phyloP scores from a whole-genome alignment of 2,797 vertebrate genomes.

The Pseudochirops cupreus region DNA sequence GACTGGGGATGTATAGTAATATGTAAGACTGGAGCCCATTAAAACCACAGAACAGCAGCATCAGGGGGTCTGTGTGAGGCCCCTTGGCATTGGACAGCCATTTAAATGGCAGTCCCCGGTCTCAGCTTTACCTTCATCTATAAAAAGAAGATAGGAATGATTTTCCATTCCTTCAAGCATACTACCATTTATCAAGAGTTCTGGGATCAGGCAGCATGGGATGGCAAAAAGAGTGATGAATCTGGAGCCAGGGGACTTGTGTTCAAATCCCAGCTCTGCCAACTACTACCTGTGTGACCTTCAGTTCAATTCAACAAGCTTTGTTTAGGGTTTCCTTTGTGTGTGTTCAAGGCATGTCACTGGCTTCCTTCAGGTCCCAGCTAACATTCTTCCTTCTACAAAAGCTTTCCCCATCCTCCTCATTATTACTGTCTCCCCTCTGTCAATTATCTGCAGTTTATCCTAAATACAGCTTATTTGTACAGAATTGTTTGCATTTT shows the following conservation, averaged over 20 bases:
- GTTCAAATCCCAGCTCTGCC: neutral
- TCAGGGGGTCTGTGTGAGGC: fast-evolving
- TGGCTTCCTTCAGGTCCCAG: neutral
- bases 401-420: neutral
- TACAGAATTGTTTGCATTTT: neutral
- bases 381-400: neutral
- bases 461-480: neutral
- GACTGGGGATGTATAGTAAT: neutral
- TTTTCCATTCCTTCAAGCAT: neutral
- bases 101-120: neutral
- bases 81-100: fast-evolving
- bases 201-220: neutral
- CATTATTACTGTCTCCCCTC: neutral
- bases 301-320: neutral
- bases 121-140: neutral
- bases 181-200: neutral
- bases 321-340: neutral
- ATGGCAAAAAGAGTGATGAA: neutral
- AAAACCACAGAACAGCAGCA: neutral
- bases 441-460: neutral
- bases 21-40: neutral
- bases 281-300: neutral
- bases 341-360: neutral
- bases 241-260: neutral
- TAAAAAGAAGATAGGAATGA: neutral